Evolutionary conservation across 2,113 vertebrate species (phyloP).

Genomic region (Electrona antarctica): DNA sequence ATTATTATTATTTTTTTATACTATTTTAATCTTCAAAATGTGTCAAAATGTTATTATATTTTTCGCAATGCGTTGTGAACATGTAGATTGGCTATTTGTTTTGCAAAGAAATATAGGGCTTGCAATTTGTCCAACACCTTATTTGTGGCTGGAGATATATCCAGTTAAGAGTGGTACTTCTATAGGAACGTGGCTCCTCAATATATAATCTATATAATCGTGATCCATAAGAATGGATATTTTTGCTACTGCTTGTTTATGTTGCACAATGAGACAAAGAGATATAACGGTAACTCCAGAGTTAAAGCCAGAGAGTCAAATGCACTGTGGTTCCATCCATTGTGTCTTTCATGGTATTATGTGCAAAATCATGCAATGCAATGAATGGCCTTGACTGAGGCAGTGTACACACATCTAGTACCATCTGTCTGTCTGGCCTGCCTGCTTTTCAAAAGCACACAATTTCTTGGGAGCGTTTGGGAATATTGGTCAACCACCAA

Average conservation of each 20-base stretch:
- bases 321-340: neutral
- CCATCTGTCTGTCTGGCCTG: neutral
- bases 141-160: conserved; percentile 42
- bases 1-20: too few relatives aligned
- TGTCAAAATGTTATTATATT: too few relatives aligned
- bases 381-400: neutral
- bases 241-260: too few relatives aligned
- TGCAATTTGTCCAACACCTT: conserved; percentile 51
- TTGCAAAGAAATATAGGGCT: neutral
- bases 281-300: conserved; percentile 43
- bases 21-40: too few relatives aligned
- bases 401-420: neutral
- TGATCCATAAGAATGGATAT: too few relatives aligned
- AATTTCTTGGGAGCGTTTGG: neutral
- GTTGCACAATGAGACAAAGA: conserved; percentile 35
- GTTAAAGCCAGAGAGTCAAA: conserved; percentile 23
- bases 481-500: conserved; percentile 16
- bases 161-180: conserved; percentile 49
- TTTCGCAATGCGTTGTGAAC: too few relatives aligned
- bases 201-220: too few relatives aligned
- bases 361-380: conserved; percentile 22
- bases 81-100: too few relatives aligned
- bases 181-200: conserved; percentile 13
- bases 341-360: conserved; percentile 4
- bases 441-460: neutral